Base-by-base conservation (phyloP, 2,113 vertebrate genomes). In the Chunga burmeisteri region DNA sequence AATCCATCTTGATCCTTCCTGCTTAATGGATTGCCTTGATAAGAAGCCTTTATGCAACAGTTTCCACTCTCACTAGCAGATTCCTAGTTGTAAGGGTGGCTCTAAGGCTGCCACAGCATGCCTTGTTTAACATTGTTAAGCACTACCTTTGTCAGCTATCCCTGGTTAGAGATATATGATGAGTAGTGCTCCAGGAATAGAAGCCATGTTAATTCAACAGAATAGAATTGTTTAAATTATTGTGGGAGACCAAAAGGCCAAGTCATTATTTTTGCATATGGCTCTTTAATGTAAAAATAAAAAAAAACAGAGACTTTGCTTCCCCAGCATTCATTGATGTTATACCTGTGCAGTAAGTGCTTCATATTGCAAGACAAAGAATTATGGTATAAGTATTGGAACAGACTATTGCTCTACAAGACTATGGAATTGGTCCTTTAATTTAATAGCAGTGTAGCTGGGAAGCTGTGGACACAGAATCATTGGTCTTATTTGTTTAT, bases 251-350 rank as follows among this genome's bases (percentile, higher is more conserved):
- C 72, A 86, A 94, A 94, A 97, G 88, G 90, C 65, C 82, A 94
- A 79, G 36, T 65, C 36, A 93, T 89, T 93, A 92, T n/a, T 94
- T 96, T 93, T 91, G 59, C 30, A 30, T 88, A 74, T 62, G 55
- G 53, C 93, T 46, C 77, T 92, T 95, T 93, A 97, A 96, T 94
- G 88, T 81, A 93, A 94, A 97, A 96, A 88, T 94, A 91, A 94
- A 96, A 38, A 38, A 97, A 78, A 11, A 2, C 20, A 44, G 46
- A 67, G 38, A 32, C 21, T 81, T 90, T 92, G 21, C 59, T 86
- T 88, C 49, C 22, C 62, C 25, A 68, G 38, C 38, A 63, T 80
- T 89, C 92, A 62, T 80, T 65, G 87, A 94, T 93, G 49, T 88
- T 96, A 62, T 75, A 95, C 63, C 81, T 81, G 18, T 80, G 44